Percentiles rank a stretch among this genome's conserved stretches.
These are phyloP conservation scores for Macaria liturata DNA, from an alignment of 2,888 invertebrate species.

Conservation along the genomic window DNA sequence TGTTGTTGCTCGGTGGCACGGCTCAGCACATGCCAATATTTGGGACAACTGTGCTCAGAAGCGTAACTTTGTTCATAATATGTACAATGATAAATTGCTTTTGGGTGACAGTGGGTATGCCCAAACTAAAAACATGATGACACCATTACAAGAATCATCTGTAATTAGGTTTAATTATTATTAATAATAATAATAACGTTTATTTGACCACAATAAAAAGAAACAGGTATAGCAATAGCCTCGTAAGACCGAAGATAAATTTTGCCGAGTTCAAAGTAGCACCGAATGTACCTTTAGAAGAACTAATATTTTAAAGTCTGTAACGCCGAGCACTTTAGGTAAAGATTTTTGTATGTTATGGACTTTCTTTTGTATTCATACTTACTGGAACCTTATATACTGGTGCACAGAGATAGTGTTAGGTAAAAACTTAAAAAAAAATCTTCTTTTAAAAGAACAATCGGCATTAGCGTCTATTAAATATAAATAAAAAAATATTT, in stretches of 20 bases:
- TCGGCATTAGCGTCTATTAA: conserved; percentile 2
- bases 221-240: too few relatives aligned
- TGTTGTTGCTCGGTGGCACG: conserved; percentile 9
- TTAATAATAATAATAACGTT: too few relatives aligned
- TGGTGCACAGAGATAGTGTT: conserved; percentile 2
- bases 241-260: conserved; percentile 3
- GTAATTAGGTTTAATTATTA: too few relatives aligned
- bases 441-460: conserved; percentile 2
- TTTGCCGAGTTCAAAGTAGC: conserved; percentile 3
- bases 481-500: not conserved
- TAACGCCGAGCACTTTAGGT: conserved; percentile 3
- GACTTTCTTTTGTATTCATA: conserved; percentile 4
- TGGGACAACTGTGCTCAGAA: conserved; percentile 7
- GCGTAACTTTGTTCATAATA: not conserved
- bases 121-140: conserved; percentile 12
- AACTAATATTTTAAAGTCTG: conserved; percentile 5
- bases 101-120: conserved; percentile 9
- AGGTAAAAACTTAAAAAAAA: conserved; percentile 3
- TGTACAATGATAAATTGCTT: conserved; percentile 1
- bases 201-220: too few relatives aligned
- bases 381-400: conserved; percentile 3
- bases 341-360: conserved; percentile 3
- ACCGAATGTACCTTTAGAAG: conserved; percentile 4
- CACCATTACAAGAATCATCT: conserved; percentile 4
- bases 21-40: conserved; percentile 4